Evolutionary conservation across 2,888 invertebrate genomes (phyloP).

Genomic region (Pristionchus maxplancki): DNA sequence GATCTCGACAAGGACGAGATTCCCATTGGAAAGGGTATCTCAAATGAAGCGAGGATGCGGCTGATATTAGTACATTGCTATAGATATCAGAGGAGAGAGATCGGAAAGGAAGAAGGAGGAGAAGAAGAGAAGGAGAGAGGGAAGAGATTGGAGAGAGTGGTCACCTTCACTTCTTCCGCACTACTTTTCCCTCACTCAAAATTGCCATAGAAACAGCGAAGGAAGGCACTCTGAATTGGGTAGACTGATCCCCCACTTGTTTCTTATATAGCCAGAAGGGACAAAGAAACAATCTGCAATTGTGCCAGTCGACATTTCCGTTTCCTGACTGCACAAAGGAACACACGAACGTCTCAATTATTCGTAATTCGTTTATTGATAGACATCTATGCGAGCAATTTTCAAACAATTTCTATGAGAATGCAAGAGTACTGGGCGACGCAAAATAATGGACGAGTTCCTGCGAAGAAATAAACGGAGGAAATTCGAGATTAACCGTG

Average conservation of each 20-base stretch:
- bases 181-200: constrained; percentile 44
- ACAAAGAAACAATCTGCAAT: constrained; percentile 38
- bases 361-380: constrained; percentile 42
- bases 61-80: constrained; percentile 25
- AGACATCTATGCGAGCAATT: constrained; percentile 22
- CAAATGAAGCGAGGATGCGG: background rate
- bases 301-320: constrained; percentile 1
- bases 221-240: constrained; percentile 45
- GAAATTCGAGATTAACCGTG: constrained; percentile 42
- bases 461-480: background rate
- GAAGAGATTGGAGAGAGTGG: constrained; percentile 45
- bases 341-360: constrained; percentile 4
- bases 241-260: constrained; percentile 3
- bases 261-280: constrained; percentile 15
- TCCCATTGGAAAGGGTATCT: background rate
- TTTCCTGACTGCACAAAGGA: constrained; percentile 12
- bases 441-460: constrained; percentile 24
- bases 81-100: constrained; percentile 43
- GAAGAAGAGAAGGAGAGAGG: background rate
- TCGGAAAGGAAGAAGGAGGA: background rate
- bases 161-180: constrained; percentile 45
- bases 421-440: background rate
- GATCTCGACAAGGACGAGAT: background rate
- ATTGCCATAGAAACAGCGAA: constrained; percentile 53
- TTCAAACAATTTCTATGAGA: constrained; percentile 34